phyloP scores from a whole-genome alignment of 2,888 invertebrate species.

The Sarcophaga carnaria region DNA sequence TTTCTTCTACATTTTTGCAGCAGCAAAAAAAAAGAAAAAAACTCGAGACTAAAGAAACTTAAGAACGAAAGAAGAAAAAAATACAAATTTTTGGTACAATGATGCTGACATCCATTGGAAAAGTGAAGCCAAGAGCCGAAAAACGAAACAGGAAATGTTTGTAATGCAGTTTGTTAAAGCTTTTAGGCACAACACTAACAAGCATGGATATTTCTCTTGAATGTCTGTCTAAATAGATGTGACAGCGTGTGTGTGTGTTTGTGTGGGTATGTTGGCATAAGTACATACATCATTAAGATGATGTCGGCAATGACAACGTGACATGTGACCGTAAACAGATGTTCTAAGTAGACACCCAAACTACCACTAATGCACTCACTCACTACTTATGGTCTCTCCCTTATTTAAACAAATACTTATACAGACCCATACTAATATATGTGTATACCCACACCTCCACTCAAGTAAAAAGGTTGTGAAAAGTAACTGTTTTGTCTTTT shows the following conservation, averaged over 20 bases:
- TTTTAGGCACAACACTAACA: constrained; percentile 60
- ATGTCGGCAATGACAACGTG: constrained; percentile 67
- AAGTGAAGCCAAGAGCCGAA: constrained; percentile 1
- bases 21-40: background rate
- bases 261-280: constrained; percentile 28
- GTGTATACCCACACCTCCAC: too few relatives aligned
- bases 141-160: constrained; percentile 35
- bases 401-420: background rate
- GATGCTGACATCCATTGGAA: constrained; percentile 17
- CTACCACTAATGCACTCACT: constrained; percentile 42
- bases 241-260: background rate
- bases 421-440: background rate
- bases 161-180: constrained; percentile 66
- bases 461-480: too few relatives aligned
- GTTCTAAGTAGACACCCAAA: constrained; percentile 55
- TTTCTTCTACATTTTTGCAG: constrained; percentile 25
- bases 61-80: constrained; percentile 3
- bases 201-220: too few relatives aligned
- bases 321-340: constrained; percentile 71
- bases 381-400: constrained; percentile 30
- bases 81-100: constrained; percentile 36
- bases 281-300: constrained; percentile 58
- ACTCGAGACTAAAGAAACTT: background rate
- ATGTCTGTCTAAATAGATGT: background rate
- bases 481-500: too few relatives aligned